These are phyloP conservation scores for Hemitrygon akajei DNA, from an alignment of 2,797 vertebrate genomes.

Conservation along the genomic window DNA sequence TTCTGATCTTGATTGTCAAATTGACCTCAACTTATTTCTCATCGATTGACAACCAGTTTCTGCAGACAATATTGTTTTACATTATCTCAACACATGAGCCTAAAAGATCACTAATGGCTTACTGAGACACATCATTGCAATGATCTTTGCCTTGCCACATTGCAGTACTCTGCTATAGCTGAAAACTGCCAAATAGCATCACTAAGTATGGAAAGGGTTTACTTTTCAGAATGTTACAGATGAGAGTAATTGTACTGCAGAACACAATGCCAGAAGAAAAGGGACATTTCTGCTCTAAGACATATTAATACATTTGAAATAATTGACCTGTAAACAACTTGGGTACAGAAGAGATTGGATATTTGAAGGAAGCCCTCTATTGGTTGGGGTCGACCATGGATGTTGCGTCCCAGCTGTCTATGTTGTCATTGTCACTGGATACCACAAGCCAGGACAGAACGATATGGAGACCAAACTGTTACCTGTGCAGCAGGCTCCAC, in stretches of 20 bases:
- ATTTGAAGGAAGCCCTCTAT: not conserved
- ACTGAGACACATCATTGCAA: not conserved
- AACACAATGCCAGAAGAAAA: not conserved
- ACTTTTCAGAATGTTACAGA: not conserved
- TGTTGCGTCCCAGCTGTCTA: too few species aligned
- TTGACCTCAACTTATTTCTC: not conserved
- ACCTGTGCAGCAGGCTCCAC: too few species aligned
- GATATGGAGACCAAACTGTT: too few species aligned
- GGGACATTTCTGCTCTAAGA: not conserved
- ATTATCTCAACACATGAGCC: not conserved
- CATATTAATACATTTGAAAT: conserved; percentile 10
- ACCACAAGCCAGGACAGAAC: too few species aligned
- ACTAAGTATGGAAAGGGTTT: not conserved
- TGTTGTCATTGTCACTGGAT: too few species aligned
- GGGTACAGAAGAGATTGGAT: too few species aligned
- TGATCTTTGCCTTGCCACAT: not conserved
- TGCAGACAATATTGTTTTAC: not conserved
- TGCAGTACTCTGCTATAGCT: not conserved
- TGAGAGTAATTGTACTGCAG: not conserved
- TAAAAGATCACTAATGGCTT: not conserved
- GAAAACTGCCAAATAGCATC: not conserved
- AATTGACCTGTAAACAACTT: conserved; percentile 4
- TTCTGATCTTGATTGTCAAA: too few species aligned
- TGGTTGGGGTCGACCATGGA: too few species aligned
- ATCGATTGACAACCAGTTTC: not conserved